phyloP scores from a whole-genome alignment of 2,888 invertebrate genomes.

The Drosophila affinis region DNA sequence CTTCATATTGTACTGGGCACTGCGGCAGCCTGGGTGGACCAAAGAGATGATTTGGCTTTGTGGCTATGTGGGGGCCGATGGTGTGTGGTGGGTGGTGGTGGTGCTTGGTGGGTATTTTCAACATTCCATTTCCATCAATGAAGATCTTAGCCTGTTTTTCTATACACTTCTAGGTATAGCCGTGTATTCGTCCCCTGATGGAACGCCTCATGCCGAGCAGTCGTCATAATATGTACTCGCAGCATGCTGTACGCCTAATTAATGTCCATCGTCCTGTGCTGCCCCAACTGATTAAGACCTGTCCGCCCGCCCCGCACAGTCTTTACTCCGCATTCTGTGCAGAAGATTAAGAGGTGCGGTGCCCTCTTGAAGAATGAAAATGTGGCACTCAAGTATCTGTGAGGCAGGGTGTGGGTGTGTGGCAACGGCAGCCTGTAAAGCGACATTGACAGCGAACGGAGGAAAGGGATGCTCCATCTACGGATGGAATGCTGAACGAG shows the following conservation, averaged over 20 bases:
- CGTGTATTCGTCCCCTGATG: too few relatives aligned
- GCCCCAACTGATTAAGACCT: not conserved
- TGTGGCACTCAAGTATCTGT: constrained; percentile 29
- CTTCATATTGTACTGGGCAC: not conserved
- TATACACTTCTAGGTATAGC: not conserved
- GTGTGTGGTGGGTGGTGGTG: too few relatives aligned
- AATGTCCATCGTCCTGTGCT: not conserved
- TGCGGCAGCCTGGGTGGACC: not conserved
- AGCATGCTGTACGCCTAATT: not conserved
- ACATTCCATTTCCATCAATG: not conserved
- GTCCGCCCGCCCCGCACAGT: not conserved
- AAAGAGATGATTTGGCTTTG: not conserved
- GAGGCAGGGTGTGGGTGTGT: not conserved
- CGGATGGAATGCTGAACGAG: not conserved
- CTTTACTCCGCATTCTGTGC: too few relatives aligned
- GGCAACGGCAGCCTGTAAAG: not conserved
- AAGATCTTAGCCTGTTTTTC: not conserved
- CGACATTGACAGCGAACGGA: not conserved
- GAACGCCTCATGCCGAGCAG: not conserved
- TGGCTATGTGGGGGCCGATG: not conserved
- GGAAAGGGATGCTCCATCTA: not conserved
- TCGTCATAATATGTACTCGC: not conserved
- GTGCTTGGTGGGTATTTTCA: too few relatives aligned
- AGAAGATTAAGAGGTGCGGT: constrained; percentile 1
- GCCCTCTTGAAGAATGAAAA: constrained; percentile 41